A percentile compares a stretch with the other conserved stretches of the same genome.
Conservation (phyloP, 1,140 invertebrate species). For the Delia radicum region DNA sequence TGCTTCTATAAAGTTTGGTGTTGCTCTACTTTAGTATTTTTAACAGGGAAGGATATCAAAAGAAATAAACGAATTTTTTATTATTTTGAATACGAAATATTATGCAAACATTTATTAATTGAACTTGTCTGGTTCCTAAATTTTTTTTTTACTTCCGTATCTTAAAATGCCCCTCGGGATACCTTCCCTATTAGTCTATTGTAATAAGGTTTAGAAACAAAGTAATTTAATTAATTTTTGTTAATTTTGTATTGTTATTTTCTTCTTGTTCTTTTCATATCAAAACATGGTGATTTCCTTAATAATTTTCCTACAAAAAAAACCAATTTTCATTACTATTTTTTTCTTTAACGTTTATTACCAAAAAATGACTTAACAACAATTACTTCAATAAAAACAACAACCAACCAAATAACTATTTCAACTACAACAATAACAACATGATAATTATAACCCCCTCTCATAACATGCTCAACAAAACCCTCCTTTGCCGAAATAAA, state of each 20-base stretch:
- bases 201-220: background rate
- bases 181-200: background rate
- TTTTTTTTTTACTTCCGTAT: background rate
- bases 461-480: too few relatives aligned
- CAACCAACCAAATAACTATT: constrained; percentile 5
- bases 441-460: background rate
- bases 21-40: too few relatives aligned
- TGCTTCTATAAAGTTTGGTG: background rate
- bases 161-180: background rate
- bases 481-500: too few relatives aligned
- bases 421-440: background rate
- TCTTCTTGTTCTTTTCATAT: background rate
- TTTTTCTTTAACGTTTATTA: background rate
- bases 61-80: too few relatives aligned
- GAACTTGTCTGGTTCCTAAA: too few relatives aligned
- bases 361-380: constrained; percentile 16
- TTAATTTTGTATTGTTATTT: constrained; percentile 6
- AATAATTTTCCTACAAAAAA: background rate
- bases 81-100: too few relatives aligned
- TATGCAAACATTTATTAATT: too few relatives aligned
- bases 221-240: background rate
- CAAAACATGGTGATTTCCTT: background rate
- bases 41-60: too few relatives aligned
- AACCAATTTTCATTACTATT: constrained; percentile 5
- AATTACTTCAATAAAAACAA: constrained; percentile 29